Evolutionary conservation across 2,888 invertebrate species (phyloP), one percentile per base, ranked within the genome.

Genomic region (Orthosia gothica): DNA sequence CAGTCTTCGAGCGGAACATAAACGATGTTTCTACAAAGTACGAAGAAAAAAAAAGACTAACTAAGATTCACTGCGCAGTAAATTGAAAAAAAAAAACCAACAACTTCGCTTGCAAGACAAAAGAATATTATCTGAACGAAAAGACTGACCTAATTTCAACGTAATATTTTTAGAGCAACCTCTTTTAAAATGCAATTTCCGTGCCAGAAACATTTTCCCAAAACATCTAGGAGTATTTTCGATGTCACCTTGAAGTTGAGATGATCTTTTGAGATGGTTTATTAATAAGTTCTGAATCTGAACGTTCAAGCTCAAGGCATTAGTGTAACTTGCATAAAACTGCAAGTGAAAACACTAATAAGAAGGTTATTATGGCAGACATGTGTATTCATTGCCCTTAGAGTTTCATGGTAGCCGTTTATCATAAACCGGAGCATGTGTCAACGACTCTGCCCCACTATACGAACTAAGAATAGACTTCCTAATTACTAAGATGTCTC

Each of bases 111-210:
- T 23, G 69, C 79, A 73, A 80, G 73, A 81, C 80, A 85, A 85
- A 79, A 82, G 76, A 84, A 65, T 74, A 74, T 70, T 57, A 68
- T 66, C 65, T 26, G 62, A 74, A 73, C 57, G 63, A 79, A 77
- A 79, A 74, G 54, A 26, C 45, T 85, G 87, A 85, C 87, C 85
- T 70, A 85, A 81, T 81, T 87, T 76, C 76, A 49, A 7, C 47
- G 74, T 64, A 84, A 85, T 82, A 87, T 82, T 84, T 85, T 84
- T 87, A 79, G 84, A 79, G 20, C 62, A 73, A 71, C 82, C 70
- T 82, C 82, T 76, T 85, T 86, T 76, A 76, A 77, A 86, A 85
- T 84, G 74, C 73, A 77, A 82, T 83, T 80, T 83, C 74, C 65
- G 87, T 84, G 78, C 82, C 80, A 82, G 77, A 84, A 81, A 47